Base-by-base conservation (phyloP, 2,113 vertebrate genomes). In the Gymnarchus niloticus region DNA sequence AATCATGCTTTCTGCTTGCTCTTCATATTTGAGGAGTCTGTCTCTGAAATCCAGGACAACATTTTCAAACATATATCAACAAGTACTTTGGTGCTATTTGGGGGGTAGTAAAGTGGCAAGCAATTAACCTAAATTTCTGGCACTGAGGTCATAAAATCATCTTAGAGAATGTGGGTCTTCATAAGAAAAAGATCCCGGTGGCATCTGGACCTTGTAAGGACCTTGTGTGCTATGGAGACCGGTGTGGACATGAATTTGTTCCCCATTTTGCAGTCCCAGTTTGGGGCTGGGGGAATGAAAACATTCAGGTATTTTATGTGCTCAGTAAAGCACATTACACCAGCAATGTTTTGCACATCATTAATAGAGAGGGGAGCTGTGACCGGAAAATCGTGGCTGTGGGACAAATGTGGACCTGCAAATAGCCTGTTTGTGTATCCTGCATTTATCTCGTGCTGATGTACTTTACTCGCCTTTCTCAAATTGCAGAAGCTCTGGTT, bases 21-120 rank as follows among this genome's bases (percentile, higher is more conserved):
- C 5, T 73, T 73, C 33, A 41, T 37, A 12, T 33, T 73, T 37
- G 33, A 73, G 9, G 59, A 28, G 33, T 73, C 65, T 73, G 65
- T 73, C 33, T 17, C 61, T 6, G 65, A 33, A 73, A 73, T 73
- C 65, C 65, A 73, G 65, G 65, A 73, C 65, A 73, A 41, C 65
- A 12, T 73, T 73, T 73, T 33, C 65, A 73, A 73, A 73, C 65
- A 73, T 73, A 73, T 17, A 73, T 73, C 65, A 73, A 73, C 65
- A 73, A 73, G 65, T 73, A 17, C 33, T 41, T 73, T 37, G 37
- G 28, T 73, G 65, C 33, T 73, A 19, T 73, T 73, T 73, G 65
- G 65, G 57, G 57, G 23, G 1, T 1, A 69, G 65, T 41, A 73
- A 17, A 7, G 65, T 37, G 19, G 65, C 65, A 41, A 73, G 65